Evolutionary conservation across 2,113 vertebrate genomes (phyloP).

Genomic region (Nothobranchius kuhntae): DNA sequence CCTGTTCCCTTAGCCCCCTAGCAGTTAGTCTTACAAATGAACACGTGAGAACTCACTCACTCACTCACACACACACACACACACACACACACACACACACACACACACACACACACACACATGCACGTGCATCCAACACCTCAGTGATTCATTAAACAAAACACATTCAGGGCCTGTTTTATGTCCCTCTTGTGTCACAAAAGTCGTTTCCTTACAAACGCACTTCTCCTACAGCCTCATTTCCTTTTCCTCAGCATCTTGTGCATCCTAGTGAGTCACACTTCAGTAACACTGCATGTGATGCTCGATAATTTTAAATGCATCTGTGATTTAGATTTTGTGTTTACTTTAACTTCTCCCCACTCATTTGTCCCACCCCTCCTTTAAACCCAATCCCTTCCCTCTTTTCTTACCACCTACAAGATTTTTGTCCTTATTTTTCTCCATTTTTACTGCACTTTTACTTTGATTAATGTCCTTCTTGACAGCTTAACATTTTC

Average conservation of each 20-base stretch:
- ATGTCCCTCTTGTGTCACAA: slow-evolving; percentile 2
- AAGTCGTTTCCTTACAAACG: slow-evolving; percentile 36
- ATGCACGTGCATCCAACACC: background rate
- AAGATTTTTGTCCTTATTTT: no score
- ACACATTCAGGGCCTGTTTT: background rate
- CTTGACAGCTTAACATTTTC: background rate
- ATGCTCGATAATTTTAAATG: no score
- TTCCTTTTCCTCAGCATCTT: slow-evolving; percentile 52
- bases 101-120: background rate
- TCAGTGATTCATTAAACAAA: background rate
- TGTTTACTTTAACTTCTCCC: no score
- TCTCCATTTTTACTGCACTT: background rate
- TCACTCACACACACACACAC: background rate
- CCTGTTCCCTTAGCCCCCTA: slow-evolving; percentile 40
- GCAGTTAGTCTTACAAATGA: slow-evolving; percentile 21
- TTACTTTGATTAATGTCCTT: slow-evolving; percentile 7
- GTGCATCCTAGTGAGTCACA: slow-evolving; percentile 7
- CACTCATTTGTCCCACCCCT: background rate
- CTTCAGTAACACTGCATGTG: background rate
- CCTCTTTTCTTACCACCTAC: background rate
- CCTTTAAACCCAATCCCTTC: background rate
- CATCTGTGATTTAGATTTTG: no score
- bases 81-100: background rate
- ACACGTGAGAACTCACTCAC: slow-evolving; percentile 4
- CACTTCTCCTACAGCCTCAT: slow-evolving; percentile 21